phyloP scores from a whole-genome alignment of 2,888 invertebrate genomes.

The Perizoma flavofasciatum region DNA sequence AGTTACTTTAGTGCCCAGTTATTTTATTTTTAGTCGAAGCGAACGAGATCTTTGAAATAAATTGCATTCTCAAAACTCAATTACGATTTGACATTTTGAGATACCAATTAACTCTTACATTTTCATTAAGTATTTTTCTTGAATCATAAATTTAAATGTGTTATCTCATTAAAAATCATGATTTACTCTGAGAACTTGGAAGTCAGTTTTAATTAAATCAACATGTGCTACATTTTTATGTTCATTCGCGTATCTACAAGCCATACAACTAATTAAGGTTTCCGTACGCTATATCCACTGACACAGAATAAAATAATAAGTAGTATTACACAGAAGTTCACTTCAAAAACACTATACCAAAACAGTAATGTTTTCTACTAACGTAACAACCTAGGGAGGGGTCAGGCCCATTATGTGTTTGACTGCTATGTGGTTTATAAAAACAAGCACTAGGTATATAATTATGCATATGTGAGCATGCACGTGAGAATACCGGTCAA shows the following conservation, averaged over 20 bases:
- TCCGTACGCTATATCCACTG: constrained; percentile 14
- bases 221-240: constrained; percentile 31
- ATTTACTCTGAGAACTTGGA: constrained; percentile 25
- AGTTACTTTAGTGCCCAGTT: no score
- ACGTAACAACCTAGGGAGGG: no score
- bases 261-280: constrained; percentile 27
- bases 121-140: constrained; percentile 11
- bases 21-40: constrained; percentile 1
- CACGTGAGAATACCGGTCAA: no score
- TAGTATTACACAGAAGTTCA: constrained; percentile 14
- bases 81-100: constrained; percentile 23
- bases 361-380: no score
- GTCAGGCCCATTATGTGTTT: no score
- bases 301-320: constrained; percentile 13
- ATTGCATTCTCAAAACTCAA: constrained; percentile 18
- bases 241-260: constrained; percentile 21
- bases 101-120: constrained; percentile 13
- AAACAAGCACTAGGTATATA: no score
- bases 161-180: constrained; percentile 28
- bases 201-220: constrained; percentile 28
- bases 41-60: constrained; percentile 12
- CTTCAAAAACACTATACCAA: neutral
- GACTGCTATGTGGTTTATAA: no score
- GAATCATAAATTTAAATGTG: constrained; percentile 17
- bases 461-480: no score